Percentiles rank a stretch among this genome's conserved stretches.
These are phyloP conservation scores for Seriola dumerili DNA, from an alignment of 2,113 vertebrate genomes.

Conservation along the genomic window DNA sequence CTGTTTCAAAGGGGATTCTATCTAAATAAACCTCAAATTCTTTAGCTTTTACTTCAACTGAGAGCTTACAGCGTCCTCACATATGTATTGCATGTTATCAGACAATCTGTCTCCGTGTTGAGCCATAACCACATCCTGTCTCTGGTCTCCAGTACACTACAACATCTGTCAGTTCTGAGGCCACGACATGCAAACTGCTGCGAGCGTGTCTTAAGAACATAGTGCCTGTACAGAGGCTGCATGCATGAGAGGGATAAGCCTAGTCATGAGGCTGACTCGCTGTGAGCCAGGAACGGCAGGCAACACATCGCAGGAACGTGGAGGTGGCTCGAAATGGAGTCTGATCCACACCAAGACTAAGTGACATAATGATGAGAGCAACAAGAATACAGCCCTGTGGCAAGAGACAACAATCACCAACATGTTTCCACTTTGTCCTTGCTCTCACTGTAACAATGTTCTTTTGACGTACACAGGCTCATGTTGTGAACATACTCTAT, in stretches of 20 bases:
- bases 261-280: conserved; percentile 67
- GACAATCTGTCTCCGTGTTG: conserved; percentile 50
- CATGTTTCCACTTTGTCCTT: conserved; percentile 65
- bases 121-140: conserved; percentile 81
- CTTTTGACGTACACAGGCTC: conserved; percentile 54
- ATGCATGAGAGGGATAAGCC: conserved; percentile 69
- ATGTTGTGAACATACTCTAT: conserved; percentile 63
- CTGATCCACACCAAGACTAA: conserved; percentile 44
- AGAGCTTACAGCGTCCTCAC: conserved; percentile 12
- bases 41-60: neutral
- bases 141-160: conserved; percentile 42
- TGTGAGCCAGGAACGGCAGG: conserved; percentile 35
- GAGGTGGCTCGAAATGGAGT: conserved; percentile 62
- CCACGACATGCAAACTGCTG: conserved; percentile 41
- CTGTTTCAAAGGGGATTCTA: neutral
- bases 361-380: conserved; percentile 77
- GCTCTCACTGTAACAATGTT: conserved; percentile 66
- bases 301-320: conserved; percentile 37
- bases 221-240: conserved; percentile 34
- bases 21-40: neutral
- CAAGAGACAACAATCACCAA: conserved; percentile 61
- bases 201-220: conserved; percentile 12
- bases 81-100: conserved; percentile 50
- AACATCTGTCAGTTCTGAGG: conserved; percentile 60
- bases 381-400: conserved; percentile 60